Evolutionary conservation across 2,797 vertebrate species (phyloP).

Genomic region (Chrosomus eos): DNA sequence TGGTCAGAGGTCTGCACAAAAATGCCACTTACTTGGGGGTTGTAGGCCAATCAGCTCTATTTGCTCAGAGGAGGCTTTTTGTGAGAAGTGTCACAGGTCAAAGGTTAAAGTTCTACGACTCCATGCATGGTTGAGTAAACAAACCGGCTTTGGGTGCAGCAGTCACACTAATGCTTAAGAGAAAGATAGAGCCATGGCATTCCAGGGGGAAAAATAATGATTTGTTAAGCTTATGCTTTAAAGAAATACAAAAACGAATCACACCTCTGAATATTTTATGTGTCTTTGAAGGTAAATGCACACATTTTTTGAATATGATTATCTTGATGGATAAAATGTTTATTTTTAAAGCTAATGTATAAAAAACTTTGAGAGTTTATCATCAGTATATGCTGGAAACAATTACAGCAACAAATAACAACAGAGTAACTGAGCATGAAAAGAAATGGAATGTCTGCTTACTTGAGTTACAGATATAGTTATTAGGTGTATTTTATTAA

Average conservation of each 20-base stretch:
- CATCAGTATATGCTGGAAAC: too few relatives aligned
- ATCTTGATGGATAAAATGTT: too few relatives aligned
- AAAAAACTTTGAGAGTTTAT: too few relatives aligned
- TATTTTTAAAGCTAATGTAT: too few relatives aligned
- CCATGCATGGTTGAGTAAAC: slow-evolving; percentile 60
- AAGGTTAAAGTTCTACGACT: slow-evolving; percentile 64
- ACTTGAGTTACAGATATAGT: too few relatives aligned
- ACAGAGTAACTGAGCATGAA: too few relatives aligned
- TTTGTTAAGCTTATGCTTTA: not conserved
- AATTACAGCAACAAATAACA: too few relatives aligned
- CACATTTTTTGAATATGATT: too few relatives aligned
- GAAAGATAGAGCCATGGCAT: slow-evolving; percentile 34
- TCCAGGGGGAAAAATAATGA: not conserved
- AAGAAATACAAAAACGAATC: slow-evolving; percentile 12
- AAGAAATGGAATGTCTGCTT: too few relatives aligned
- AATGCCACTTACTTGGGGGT: slow-evolving; percentile 42
- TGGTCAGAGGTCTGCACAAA: slow-evolving; percentile 14
- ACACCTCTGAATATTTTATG: too few relatives aligned
- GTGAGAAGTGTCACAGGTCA: slow-evolving; percentile 62
- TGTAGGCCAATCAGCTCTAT: slow-evolving; percentile 41
- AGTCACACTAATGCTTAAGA: slow-evolving; percentile 38
- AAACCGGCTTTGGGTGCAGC: slow-evolving; percentile 35
- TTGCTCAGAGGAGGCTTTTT: slow-evolving; percentile 47
- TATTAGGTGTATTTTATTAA: too few relatives aligned
- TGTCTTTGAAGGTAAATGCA: too few relatives aligned